Percentiles rank a stretch among this genome's conserved stretches.
phyloP scores from a whole-genome alignment of 2,113 vertebrate genomes.

The Oenanthe melanoleuca region DNA sequence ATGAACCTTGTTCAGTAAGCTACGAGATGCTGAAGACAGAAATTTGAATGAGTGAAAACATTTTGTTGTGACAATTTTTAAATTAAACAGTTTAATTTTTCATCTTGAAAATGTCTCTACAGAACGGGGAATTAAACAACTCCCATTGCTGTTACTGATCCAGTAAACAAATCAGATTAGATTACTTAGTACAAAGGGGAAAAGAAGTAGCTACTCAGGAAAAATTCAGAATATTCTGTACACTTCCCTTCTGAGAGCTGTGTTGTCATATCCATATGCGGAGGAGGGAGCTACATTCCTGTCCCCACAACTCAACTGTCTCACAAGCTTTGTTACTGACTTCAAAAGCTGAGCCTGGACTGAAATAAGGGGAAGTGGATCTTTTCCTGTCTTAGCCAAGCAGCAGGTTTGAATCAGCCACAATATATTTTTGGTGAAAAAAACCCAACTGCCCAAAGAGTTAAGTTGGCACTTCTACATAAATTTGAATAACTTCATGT shows the following conservation, averaged over 20 bases:
- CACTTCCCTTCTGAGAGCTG: rapidly evolving
- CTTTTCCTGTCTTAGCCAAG: neutral
- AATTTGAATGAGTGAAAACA: neutral
- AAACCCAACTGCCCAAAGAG: neutral
- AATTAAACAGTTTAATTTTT: neutral
- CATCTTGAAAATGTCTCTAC: neutral
- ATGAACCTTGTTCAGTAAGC: neutral
- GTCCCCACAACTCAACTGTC: neutral
- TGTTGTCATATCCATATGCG: neutral
- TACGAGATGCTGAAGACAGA: neutral
- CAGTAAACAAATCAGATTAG: neutral
- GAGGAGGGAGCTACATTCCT: neutral
- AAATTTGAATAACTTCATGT: neutral
- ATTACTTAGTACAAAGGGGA: neutral
- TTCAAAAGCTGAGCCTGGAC: neutral
- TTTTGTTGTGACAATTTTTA: neutral
- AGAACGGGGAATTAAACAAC: neutral
- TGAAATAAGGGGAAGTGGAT: neutral
- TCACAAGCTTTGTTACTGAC: neutral
- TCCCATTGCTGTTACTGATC: neutral
- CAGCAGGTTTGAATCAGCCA: neutral
- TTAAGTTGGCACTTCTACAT: neutral
- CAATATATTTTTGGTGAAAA: neutral
- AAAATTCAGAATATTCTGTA: neutral
- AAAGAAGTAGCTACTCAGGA: neutral